These are phyloP conservation scores for Antheraea mylitta DNA, from an alignment of 1,140 invertebrate species.

Conservation along the genomic window DNA sequence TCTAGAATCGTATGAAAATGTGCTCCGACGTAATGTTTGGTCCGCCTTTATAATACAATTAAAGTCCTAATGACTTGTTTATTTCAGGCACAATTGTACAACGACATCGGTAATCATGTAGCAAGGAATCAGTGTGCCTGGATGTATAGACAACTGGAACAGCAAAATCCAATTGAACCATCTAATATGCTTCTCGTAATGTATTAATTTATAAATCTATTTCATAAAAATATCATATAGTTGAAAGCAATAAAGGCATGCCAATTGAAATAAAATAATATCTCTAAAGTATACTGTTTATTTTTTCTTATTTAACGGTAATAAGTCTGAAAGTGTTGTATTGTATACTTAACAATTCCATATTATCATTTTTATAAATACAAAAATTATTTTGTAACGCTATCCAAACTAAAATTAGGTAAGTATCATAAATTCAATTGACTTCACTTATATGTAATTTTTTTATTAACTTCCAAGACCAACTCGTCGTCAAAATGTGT, in stretches of 20 bases:
- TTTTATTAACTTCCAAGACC: too few species aligned
- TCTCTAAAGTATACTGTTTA: background rate
- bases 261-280: background rate
- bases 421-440: too few species aligned
- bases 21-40: too few species aligned
- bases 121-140: constrained; percentile 87
- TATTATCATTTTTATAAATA: constrained; percentile 29
- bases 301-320: background rate
- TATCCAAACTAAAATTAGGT: too few species aligned
- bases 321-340: constrained; percentile 5
- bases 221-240: too few species aligned
- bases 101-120: constrained; percentile 82
- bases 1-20: too few species aligned
- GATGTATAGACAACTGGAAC: constrained; percentile 85
- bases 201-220: constrained; percentile 37
- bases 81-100: constrained; percentile 83
- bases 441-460: too few species aligned
- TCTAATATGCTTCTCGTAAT: constrained; percentile 67
- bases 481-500: too few species aligned
- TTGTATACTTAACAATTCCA: constrained; percentile 34
- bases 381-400: too few species aligned
- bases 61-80: constrained; percentile 11
- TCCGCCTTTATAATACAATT: too few species aligned
- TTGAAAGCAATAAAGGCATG: background rate
- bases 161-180: constrained; percentile 80